These are phyloP conservation scores for Drosophila flavopinicola DNA, from an alignment of 2,888 invertebrate species.

Conservation along the genomic window DNA sequence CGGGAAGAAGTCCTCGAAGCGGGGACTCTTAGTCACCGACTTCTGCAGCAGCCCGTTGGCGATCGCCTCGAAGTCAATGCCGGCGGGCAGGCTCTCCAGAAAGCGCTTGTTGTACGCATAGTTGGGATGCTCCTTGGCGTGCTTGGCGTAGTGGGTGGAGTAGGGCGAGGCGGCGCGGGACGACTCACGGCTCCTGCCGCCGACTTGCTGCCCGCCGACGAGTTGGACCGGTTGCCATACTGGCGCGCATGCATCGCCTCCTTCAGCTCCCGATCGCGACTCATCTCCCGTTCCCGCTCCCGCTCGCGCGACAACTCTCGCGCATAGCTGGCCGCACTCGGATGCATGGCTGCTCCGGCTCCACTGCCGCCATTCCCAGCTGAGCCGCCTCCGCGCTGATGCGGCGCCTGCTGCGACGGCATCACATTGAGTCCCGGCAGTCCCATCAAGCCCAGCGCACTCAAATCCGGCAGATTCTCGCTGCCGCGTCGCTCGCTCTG, in stretches of 20 bases:
- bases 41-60: slow-evolving; percentile 83
- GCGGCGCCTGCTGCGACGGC: slow-evolving; percentile 62
- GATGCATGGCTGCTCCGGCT: slow-evolving; percentile 68
- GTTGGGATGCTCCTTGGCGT: slow-evolving; percentile 78
- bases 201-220: slow-evolving; percentile 54
- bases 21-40: slow-evolving; percentile 83
- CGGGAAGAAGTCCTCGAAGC: slow-evolving; percentile 83
- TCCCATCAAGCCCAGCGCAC: slow-evolving; percentile 81
- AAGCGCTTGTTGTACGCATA: slow-evolving; percentile 82
- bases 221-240: slow-evolving; percentile 77
- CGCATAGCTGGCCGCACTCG: slow-evolving; percentile 72
- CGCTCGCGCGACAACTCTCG: slow-evolving; percentile 63
- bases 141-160: slow-evolving; percentile 71
- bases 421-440: slow-evolving; percentile 82
- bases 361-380: slow-evolving; percentile 43
- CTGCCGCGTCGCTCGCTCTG: slow-evolving; percentile 70
- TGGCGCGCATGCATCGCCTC: slow-evolving; percentile 80
- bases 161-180: slow-evolving; percentile 74
- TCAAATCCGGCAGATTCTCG: slow-evolving; percentile 82
- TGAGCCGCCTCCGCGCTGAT: slow-evolving; percentile 38
- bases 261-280: slow-evolving; percentile 71
- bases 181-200: slow-evolving; percentile 45
- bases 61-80: slow-evolving; percentile 83
- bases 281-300: slow-evolving; percentile 69
- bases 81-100: slow-evolving; percentile 82